Evolutionary conservation across 1,140 invertebrate species (phyloP), one percentile per base, ranked within the genome.

Genomic region (Gonioctena quinquepunctata): DNA sequence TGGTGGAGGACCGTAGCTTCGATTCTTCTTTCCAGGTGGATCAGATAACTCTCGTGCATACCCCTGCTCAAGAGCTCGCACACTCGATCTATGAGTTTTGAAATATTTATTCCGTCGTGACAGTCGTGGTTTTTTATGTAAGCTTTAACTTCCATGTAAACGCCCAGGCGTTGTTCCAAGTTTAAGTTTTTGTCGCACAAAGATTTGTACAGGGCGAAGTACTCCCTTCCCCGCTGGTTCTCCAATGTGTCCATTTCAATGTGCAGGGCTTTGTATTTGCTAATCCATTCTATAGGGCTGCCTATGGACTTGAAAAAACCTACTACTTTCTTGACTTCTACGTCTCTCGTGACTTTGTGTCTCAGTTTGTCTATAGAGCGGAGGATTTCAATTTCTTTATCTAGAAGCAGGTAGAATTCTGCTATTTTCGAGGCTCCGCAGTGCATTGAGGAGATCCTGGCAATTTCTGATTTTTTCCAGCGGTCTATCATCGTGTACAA

Each of bases 161-260:
- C 81, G 67, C 89, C 85, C 49, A 89, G 84, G 42, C 89, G 82
- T 69, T 90, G 84, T 63, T 87, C 86, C 1, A 81, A 73, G 2
- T 80, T 82, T 50, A 85, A 75, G 66, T 85, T 77, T 5, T 84
- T 81, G 48, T 86, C 82, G 50, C 83, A 81, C 60, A 91, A 84
- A 26, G 82, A 81, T 61, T 87, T 83, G 72, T 90, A 90, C 1
- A 91, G 75, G 49, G 84, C 84, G 74, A 87, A 88, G 23, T 88
- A 85, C 73, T 89, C 86, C 11, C 85, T 84, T 6, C 89, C 90
- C 75, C 86, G 87, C 79, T 91, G 90, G 33, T 87, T 88, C 79
- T 88, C 89, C 42, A 90, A 68, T 3, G 90, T 91, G 42, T 90
- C 85, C 88, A 92, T 89, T 27, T 87, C 83, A 7, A 91, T 84